phyloP scores from a whole-genome alignment of 2,888 invertebrate genomes.

The Hetaerina titia region DNA sequence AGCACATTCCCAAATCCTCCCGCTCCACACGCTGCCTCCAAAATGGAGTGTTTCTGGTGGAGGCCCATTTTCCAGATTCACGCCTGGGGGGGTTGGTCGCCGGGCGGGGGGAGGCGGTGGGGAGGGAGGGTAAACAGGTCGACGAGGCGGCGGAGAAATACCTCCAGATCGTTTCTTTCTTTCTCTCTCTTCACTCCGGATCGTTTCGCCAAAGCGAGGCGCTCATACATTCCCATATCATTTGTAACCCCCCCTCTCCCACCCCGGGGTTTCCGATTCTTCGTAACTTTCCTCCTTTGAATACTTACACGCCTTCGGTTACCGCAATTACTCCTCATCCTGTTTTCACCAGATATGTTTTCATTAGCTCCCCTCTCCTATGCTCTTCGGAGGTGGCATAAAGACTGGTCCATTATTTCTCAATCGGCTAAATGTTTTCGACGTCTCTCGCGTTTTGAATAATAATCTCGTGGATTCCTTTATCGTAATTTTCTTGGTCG shows the following conservation, averaged over 20 bases:
- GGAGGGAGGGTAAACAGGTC: background rate
- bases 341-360: slow-evolving; percentile 46
- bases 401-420: slow-evolving; percentile 9
- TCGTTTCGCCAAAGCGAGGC: background rate
- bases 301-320: slow-evolving; percentile 19
- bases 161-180: background rate
- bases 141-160: background rate
- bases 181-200: background rate
- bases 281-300: background rate
- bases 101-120: background rate
- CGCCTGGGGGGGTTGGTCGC: slow-evolving; percentile 18
- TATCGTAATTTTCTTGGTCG: slow-evolving; percentile 37
- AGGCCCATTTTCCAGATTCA: slow-evolving; percentile 34
- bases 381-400: slow-evolving; percentile 10
- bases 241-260: background rate
- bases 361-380: background rate
- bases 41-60: slow-evolving; percentile 41
- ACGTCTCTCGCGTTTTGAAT: slow-evolving; percentile 50
- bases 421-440: slow-evolving; percentile 19
- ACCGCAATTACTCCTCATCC: slow-evolving; percentile 49
- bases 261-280: background rate
- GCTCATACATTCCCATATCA: background rate
- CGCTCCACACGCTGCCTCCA: background rate
- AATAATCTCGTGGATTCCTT: background rate
- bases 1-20: background rate